Percentiles rank a stretch among this genome's conserved stretches.
Conservation (phyloP, 2,888 invertebrate genomes). For the Heliothis peltigera region DNA sequence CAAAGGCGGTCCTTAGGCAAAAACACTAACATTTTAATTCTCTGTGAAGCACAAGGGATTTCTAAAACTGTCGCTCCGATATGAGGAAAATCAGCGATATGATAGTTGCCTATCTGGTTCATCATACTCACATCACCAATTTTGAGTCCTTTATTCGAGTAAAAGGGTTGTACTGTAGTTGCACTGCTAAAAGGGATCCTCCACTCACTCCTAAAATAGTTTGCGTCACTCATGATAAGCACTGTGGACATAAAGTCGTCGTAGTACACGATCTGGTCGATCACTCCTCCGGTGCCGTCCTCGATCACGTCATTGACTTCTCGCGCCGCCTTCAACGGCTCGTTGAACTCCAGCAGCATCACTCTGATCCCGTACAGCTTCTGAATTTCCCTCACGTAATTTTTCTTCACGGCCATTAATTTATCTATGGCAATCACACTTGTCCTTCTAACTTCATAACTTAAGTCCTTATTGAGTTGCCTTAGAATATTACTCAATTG, state of each 20-base stretch:
- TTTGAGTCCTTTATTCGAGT: constrained; percentile 45
- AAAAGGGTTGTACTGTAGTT: constrained; percentile 68
- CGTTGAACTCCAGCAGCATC: constrained; percentile 69
- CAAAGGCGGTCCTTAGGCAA: constrained; percentile 65
- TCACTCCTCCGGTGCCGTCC: constrained; percentile 63
- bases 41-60: constrained; percentile 67
- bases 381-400: constrained; percentile 66
- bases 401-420: constrained; percentile 68
- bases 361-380: constrained; percentile 68
- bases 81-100: constrained; percentile 65
- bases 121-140: constrained; percentile 77
- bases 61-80: constrained; percentile 75
- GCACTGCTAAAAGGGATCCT: constrained; percentile 71
- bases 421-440: constrained; percentile 74
- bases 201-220: constrained; percentile 76
- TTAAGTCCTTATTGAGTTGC: constrained; percentile 65
- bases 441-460: constrained; percentile 62
- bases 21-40: constrained; percentile 75
- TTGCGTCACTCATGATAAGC: constrained; percentile 73
- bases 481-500: constrained; percentile 68
- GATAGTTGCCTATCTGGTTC: constrained; percentile 73
- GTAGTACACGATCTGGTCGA: constrained; percentile 64
- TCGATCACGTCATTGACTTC: constrained; percentile 68
- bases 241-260: constrained; percentile 73
- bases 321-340: constrained; percentile 61